Percentiles rank a stretch among this genome's conserved stretches.
Evolutionary conservation across 64 coral and sea anemone species (phyloP).

Genomic region (Exaiptasia diaphana): DNA sequence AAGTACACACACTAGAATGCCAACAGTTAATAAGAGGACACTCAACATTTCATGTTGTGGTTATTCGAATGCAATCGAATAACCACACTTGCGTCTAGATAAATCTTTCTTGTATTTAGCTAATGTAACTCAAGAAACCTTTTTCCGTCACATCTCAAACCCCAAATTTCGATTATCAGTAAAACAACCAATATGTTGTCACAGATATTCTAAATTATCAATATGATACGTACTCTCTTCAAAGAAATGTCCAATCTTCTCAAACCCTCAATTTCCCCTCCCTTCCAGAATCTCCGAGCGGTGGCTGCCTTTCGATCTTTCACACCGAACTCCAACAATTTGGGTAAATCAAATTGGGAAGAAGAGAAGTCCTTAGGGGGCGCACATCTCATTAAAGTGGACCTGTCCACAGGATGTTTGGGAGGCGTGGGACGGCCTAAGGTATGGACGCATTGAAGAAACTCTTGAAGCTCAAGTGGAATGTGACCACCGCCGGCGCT

Average conservation of each 20-base stretch:
- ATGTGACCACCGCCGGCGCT: neutral
- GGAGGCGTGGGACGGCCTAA: neutral
- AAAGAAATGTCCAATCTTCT: slow-evolving; percentile 9
- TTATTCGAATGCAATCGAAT: too few species aligned
- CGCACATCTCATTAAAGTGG: neutral
- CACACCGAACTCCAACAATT: slow-evolving; percentile 43
- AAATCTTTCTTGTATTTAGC: too few species aligned
- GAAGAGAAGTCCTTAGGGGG: neutral
- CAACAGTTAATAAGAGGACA: too few species aligned
- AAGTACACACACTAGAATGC: too few species aligned
- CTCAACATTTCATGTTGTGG: too few species aligned
- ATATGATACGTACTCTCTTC: slow-evolving; percentile 41
- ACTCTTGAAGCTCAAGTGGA: slow-evolving; percentile 26
- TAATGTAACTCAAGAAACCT: too few species aligned
- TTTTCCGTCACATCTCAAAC: too few species aligned
- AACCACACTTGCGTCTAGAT: too few species aligned
- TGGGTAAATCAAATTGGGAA: neutral
- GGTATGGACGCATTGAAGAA: neutral
- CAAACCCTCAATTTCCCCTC: slow-evolving; percentile 47
- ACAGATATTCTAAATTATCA: too few species aligned
- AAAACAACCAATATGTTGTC: too few species aligned
- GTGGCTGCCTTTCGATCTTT: slow-evolving; percentile 22
- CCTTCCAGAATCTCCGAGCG: slow-evolving; percentile 12
- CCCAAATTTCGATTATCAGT: too few species aligned
- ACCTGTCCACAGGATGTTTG: slow-evolving; percentile 26